Conservation (phyloP, 2,113 vertebrate genomes). For the Gnathonemus longibarbis region DNA sequence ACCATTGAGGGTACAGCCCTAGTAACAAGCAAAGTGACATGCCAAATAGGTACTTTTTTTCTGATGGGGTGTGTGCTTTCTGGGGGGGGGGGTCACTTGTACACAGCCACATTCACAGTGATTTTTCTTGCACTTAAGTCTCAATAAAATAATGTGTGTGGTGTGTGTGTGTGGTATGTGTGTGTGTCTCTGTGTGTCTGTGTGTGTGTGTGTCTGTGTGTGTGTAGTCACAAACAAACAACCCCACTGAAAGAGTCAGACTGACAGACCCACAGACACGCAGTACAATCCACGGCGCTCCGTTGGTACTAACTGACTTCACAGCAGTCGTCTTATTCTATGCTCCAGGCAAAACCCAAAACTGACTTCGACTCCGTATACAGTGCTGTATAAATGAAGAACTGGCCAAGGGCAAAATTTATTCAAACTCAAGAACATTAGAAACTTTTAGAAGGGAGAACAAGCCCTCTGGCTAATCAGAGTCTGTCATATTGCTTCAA, state of each 20-base stretch:
- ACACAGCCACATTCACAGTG: background rate
- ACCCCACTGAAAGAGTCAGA: background rate
- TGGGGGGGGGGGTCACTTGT: background rate
- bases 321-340: background rate
- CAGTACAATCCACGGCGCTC: background rate
- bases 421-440: background rate
- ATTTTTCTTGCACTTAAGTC: background rate
- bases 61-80: background rate
- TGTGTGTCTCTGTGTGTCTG: background rate
- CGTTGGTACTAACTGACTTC: background rate
- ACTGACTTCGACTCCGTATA: background rate
- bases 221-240: background rate
- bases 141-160: background rate
- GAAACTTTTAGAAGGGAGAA: background rate
- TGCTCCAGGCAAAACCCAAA: background rate
- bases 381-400: background rate
- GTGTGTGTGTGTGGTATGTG: background rate
- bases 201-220: background rate
- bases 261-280: background rate
- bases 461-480: background rate
- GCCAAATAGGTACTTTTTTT: background rate
- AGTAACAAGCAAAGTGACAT: background rate
- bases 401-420: background rate
- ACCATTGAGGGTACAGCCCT: background rate
- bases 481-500: slow-evolving; percentile 16